Percentiles rank a stretch among this genome's conserved stretches.
Conservation (phyloP, 2,113 vertebrate species). For the Pseudopodoces humilis region DNA sequence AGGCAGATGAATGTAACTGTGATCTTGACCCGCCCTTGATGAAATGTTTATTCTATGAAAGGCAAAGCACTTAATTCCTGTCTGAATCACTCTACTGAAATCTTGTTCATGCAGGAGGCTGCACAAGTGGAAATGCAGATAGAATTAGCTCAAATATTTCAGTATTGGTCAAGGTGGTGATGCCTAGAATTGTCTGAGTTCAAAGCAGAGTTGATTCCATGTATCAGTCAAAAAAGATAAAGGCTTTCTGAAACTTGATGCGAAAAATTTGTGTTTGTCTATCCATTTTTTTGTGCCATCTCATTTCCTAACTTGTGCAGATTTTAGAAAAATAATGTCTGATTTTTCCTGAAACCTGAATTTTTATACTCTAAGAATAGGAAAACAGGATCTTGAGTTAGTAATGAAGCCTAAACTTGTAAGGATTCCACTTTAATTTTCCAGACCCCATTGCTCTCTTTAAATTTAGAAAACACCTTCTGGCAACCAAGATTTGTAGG, state of each 20-base stretch:
- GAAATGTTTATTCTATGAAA: constrained; percentile 25
- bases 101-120: neutral
- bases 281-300: neutral
- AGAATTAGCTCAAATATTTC: neutral
- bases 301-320: neutral
- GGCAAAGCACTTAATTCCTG: neutral
- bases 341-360: neutral
- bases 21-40: constrained; percentile 23
- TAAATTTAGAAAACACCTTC: neutral
- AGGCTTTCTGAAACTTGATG: neutral
- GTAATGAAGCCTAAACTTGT: neutral
- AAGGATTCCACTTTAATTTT: neutral
- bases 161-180: neutral
- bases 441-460: neutral
- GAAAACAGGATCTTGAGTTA: neutral
- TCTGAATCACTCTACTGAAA: neutral
- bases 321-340: neutral
- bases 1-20: neutral
- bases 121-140: neutral
- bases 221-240: neutral
- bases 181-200: neutral
- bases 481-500: neutral
- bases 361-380: neutral
- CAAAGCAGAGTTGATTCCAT: neutral
- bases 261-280: neutral